Evolutionary conservation across 2,113 vertebrate species (phyloP).

Genomic region (Lophotis ruficrista): DNA sequence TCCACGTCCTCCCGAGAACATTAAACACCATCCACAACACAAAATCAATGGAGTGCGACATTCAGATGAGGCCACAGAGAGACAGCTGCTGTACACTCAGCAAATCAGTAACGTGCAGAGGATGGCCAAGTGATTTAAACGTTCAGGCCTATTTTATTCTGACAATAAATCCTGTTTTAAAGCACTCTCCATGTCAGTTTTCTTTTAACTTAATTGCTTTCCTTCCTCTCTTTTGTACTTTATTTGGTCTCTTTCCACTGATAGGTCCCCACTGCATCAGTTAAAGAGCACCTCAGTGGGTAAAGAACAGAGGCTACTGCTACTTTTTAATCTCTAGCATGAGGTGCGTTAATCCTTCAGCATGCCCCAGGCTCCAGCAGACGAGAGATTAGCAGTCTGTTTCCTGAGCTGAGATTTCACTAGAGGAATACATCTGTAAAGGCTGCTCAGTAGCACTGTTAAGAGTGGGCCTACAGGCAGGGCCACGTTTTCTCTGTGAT

Average conservation of each 20-base stretch:
- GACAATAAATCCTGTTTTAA: background rate
- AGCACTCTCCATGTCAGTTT: background rate
- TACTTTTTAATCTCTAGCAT: background rate
- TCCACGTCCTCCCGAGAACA: background rate
- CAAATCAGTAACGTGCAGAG: background rate
- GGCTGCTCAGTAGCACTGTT: background rate
- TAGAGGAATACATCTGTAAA: background rate
- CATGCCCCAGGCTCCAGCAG: background rate
- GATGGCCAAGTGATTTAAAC: background rate
- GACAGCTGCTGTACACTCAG: background rate
- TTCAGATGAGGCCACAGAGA: background rate
- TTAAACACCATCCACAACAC: background rate
- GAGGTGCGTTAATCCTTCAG: background rate
- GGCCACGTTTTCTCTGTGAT: rapidly evolving
- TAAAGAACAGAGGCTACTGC: background rate
- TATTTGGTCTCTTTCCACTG: background rate
- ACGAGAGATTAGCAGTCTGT: background rate
- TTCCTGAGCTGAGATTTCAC: background rate
- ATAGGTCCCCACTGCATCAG: background rate
- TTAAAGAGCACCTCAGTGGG: background rate
- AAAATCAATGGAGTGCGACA: background rate
- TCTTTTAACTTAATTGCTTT: background rate
- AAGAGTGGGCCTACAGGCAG: background rate
- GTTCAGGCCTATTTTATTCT: background rate
- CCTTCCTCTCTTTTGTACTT: background rate